Evolutionary conservation across 2,113 vertebrate genomes (phyloP), one percentile per base, ranked within the genome.

Genomic region (Megalops atlanticus): DNA sequence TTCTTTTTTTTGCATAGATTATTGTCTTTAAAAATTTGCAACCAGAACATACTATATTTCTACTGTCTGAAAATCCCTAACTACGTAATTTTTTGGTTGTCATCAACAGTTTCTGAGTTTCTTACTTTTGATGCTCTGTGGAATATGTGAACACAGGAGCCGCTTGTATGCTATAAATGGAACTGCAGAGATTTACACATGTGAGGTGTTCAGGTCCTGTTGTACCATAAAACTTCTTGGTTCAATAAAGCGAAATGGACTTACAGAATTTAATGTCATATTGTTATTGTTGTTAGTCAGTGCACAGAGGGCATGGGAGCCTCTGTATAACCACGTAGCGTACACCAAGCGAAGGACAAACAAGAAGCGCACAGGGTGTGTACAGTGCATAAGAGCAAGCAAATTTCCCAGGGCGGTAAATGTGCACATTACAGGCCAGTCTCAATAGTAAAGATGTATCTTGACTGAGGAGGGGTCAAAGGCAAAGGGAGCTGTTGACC

Each of bases 121-220:
- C 14, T 45, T 45, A 45, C 8, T 76, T 76, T 76, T 8, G 43
- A 27, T 40, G 16, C 47, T 49, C 45, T 35, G 16, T 47, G 43
- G 52, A 52, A 4, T 41, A 47, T 36, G 43, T 43, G n/a, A 47
- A 52, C 74, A n/a, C 10, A 52, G 74, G 35, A 33, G 45, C 24
- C 33, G 40, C 43, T 76, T 76, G n/a, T n/a, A n/a, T n/a, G n/a
- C n/a, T n/a, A n/a, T n/a, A 76, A 76, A 76, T 49, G 8, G 74
- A 31, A 76, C 52, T 52, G 31, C 47, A n/a, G n/a, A 35, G 74
- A 76, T 76, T 76, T 76, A 76, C 52, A 75, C 18, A n/a, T 76
- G 15, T 76, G 3, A n/a, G 74, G 74, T 76, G 27, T 76, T 76
- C 47, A 52, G 74, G 41, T 47, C 74, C 39, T 76, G 40, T 45